Conservation (phyloP, 2,888 invertebrate species). For the Rhyacophila evoluta region DNA sequence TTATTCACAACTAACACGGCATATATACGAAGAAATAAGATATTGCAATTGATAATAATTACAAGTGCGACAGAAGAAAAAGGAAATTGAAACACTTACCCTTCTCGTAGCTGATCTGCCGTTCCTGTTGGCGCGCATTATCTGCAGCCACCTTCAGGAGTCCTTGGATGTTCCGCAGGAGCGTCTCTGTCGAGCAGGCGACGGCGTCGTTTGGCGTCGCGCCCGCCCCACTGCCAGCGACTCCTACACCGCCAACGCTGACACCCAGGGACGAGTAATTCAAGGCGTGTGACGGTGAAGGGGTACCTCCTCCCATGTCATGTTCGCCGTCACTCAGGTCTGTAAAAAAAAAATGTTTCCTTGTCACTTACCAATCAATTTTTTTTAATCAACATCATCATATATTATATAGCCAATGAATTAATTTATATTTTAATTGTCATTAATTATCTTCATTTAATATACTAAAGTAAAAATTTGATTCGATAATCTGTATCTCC, state of each 20-base stretch:
- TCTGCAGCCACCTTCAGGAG: constrained; percentile 97
- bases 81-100: constrained; percentile 73
- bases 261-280: constrained; percentile 79
- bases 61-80: too few species aligned
- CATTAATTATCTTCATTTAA: too few species aligned
- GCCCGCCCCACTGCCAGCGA: constrained; percentile 60
- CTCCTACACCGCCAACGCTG: constrained; percentile 65
- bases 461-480: too few species aligned
- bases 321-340: constrained; percentile 83
- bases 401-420: too few species aligned
- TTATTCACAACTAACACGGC: too few species aligned
- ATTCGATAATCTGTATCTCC: too few species aligned
- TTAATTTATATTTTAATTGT: too few species aligned
- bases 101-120: constrained; percentile 97
- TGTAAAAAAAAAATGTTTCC: constrained; percentile 62
- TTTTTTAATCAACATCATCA: too few species aligned
- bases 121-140: constrained; percentile 95
- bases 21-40: too few species aligned
- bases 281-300: constrained; percentile 76
- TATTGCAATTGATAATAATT: too few species aligned
- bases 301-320: constrained; percentile 75
- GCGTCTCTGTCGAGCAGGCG: constrained; percentile 90
- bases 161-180: constrained; percentile 95
- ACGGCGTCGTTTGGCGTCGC: constrained; percentile 67
- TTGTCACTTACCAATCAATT: too few species aligned